Base-by-base conservation (phyloP, 2,113 vertebrate genomes). In the Monopterus albus region DNA sequence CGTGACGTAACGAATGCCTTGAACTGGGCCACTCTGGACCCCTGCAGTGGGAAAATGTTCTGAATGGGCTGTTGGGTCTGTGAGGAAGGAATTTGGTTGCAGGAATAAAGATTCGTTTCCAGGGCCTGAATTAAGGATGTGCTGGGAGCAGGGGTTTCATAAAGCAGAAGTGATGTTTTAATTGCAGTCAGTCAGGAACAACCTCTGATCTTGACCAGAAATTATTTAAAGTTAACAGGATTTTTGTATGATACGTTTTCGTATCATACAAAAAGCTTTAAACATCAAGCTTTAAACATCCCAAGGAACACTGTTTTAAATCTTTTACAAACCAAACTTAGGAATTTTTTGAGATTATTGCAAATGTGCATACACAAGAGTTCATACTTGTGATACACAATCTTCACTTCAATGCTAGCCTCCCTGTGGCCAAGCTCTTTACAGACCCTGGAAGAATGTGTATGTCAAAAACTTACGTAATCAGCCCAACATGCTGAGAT, bases 401-500 rank as follows among this genome's bases (percentile, higher is more conserved):
- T n/a, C 20, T 45, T 33, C 17, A 38, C 4, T 10, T 58, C 13
- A 43, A 69, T 5, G 62, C 55, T 53, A 38, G 45, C 36, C 36
- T 72, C 40, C 50, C 53, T 50, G n/a, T n/a, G n/a, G n/a, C 18
- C 46, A 35, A 35, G 67, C 68, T 78, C 68, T 72, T 12, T 71
- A 75, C 51, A 83, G 75, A 67, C 77, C 75, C 72, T 86, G 79
- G 64, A 81, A 82, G 85, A 90, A 84, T 81, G 70, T 82, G 74
- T 76, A 75, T 87, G 84, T 91, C 84, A 80, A 89, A 87, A 90
- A 70, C 91, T 94, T 94, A 93, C 35, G 89, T 89, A 92, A 94
- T 91, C 86, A 49, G 74, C 73, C 87, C 82, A 78, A 61, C 84
- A 87, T 58, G 81, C 82, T 79, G 81, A 79, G 82, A 87, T 82